Base-by-base conservation (phyloP, 2,797 vertebrate genomes). In the Enteromius radiatus region DNA sequence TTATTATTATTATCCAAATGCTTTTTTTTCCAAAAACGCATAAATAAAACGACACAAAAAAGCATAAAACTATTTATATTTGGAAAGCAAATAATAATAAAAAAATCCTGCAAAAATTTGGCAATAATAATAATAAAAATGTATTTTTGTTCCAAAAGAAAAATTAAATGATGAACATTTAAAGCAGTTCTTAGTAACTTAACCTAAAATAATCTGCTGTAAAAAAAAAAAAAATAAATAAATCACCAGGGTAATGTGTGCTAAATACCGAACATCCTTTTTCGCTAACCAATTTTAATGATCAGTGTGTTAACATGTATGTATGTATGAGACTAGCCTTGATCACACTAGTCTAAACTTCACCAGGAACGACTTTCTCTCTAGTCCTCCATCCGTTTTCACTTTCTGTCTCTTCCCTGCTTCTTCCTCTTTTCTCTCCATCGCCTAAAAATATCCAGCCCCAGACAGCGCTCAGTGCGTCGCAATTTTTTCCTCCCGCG, bases 401-500 rank as follows among this genome's bases (percentile, higher is more conserved):
- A 45, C 59, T 45, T 33, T 36, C 43, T 52, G 3, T 54, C 52
- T 54, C 84, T 41, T 54, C 28, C 63, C 26, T 12, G 69, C 19
- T 41, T 36, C 43, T 78, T 70, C 12, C 28, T 26, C 36, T 76
- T 65, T 63, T 78, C 78, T 78, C 65, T 65, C 59, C 63, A 31
- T 80, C 52, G 49, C 71, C 77, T 80, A 84, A 84, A 83, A 79
- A 86, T 81, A 84, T 68, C 49, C 75, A 70, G 74, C 82, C 81
- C 84, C 85, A 84, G 84, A 86, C 86, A 65, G 81, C 84, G 64
- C 84, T 86, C 84, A 54, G 85, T 80, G 68, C 74, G 63, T 77
- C 87, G 86, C 84, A 87, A 86, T 84, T 86, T 84, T 81, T 85
- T 63, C 84, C 80, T 80, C 70, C 70, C 31, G 28, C 52, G 85